A percentile compares a stretch with the other conserved stretches of the same genome.
Conservation (phyloP, 2,113 vertebrate genomes). For the Elgaria multicarinata region DNA sequence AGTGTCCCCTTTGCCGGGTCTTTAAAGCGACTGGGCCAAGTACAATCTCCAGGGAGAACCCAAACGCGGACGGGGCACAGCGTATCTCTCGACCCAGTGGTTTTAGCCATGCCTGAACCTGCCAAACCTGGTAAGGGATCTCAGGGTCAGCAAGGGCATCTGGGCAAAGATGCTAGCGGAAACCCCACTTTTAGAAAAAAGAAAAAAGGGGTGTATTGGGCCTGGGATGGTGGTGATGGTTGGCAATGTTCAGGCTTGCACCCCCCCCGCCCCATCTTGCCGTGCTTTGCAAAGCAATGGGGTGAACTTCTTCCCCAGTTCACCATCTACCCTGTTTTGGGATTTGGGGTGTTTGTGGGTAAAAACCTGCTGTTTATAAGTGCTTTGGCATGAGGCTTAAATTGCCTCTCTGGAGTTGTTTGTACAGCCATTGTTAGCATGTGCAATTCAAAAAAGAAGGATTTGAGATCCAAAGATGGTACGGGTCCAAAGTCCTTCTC, state of each 20-base stretch:
- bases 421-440: not conserved
- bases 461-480: not conserved
- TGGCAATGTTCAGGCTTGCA: not conserved
- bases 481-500: not conserved
- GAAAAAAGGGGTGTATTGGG: not conserved
- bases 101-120: constrained; percentile 31
- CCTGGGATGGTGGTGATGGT: not conserved
- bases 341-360: not conserved
- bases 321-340: not conserved
- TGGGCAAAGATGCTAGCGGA: not conserved
- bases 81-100: not conserved
- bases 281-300: not conserved
- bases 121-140: constrained; percentile 29
- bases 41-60: constrained; percentile 26
- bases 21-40: constrained; percentile 31
- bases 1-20: constrained; percentile 20
- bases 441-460: not conserved
- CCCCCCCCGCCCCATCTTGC: not conserved
- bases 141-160: not conserved
- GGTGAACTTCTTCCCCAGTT: not conserved
- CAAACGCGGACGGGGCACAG: constrained; percentile 1
- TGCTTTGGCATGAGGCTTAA: not conserved
- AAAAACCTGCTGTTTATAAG: not conserved
- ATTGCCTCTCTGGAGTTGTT: not conserved
- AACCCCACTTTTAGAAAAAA: not conserved